These are phyloP conservation scores for Campoletis raptor DNA, from an alignment of 2,888 invertebrate genomes.

Conservation along the genomic window DNA sequence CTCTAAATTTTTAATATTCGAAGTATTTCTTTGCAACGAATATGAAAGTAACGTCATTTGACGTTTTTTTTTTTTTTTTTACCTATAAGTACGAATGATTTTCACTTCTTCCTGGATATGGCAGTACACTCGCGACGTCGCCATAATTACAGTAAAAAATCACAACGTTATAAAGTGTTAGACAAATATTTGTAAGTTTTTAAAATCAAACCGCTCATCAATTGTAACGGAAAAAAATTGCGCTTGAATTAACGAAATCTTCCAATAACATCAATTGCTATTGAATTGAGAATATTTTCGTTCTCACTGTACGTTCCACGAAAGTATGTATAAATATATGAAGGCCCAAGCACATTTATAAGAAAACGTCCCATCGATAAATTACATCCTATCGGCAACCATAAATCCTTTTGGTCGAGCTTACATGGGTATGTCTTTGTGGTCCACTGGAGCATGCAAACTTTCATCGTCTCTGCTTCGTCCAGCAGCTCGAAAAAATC, in stretches of 20 bases:
- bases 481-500: slow-evolving; percentile 33
- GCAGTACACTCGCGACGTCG: not conserved
- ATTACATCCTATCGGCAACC: slow-evolving; percentile 75
- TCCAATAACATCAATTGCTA: no score
- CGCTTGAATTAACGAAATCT: no score
- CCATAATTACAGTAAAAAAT: not conserved
- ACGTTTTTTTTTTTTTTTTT: not conserved
- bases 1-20: not conserved
- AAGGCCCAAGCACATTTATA: slow-evolving; percentile 1
- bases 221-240: no score
- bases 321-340: slow-evolving; percentile 29
- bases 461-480: slow-evolving; percentile 24
- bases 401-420: slow-evolving; percentile 73
- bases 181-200: no score
- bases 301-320: not conserved
- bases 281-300: no score
- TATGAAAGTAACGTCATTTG: not conserved
- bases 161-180: no score
- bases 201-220: no score
- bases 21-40: not conserved
- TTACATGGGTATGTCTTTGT: slow-evolving; percentile 71
- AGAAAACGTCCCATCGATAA: slow-evolving; percentile 74
- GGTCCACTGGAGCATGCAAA: slow-evolving; percentile 76
- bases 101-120: not conserved
- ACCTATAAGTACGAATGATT: not conserved